Evolutionary conservation across 2,888 invertebrate genomes (phyloP), one percentile per base, ranked within the genome.

Genomic region (Idaea biselata): DNA sequence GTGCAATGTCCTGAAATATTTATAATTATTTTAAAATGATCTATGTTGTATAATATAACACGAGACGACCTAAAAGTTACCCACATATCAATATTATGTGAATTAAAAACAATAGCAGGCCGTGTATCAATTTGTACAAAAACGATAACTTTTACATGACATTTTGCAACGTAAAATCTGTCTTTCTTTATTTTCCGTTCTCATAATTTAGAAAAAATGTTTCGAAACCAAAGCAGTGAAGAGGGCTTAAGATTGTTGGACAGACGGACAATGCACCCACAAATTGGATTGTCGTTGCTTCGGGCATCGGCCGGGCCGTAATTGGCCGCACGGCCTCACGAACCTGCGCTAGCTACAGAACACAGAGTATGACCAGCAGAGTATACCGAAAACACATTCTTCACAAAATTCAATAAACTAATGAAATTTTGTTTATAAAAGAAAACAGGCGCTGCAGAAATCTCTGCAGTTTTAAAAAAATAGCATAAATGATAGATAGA

Each of bases 261-360:
- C 80, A 79, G 78, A 73, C 79, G 81, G 82, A 89, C 89, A 89
- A 87, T 89, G 86, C 83, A 72, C 78, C 81, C 76, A 77, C 86
- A 90, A 90, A 91, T 91, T 89, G 90, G 86, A 88, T 87, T 86
- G 86, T 81, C 78, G 71, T 78, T 78, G 80, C 80, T 77, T 75
- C 75, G 75, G 82, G 82, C 79, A 79, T 77, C 76, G 76, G 18
- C 16, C 14, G 56, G n/a, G 18, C 17, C 56, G 56, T 56, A 56
- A 56, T 56, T 56, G 56, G 18, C 18, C 18, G 18, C 18, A 7
- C 56, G 56, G 44, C 44, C 44, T 5, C 44, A 44, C 44, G 44
- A 44, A 44, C 44, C 44, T 11, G 44, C 44, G 44, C 44, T 44
- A 44, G 6, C 44, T 11, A 44, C 44, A 44, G 33, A 33, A 11